Conservation (phyloP, 2,797 vertebrate species). For the Rhinogobio ventralis region DNA sequence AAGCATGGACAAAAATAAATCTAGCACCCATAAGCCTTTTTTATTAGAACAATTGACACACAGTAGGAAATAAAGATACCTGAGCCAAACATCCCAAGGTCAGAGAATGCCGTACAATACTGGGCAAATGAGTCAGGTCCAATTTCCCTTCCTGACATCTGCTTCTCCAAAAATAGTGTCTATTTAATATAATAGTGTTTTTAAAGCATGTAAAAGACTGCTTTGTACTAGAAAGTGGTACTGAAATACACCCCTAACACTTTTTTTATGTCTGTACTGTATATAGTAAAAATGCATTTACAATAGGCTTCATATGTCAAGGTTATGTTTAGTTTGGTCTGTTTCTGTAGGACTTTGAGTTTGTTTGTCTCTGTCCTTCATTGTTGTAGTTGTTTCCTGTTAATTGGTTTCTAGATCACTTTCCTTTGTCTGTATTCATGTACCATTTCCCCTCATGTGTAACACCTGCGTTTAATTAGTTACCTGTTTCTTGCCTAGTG, state of each 20-base stretch:
- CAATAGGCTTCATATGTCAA: background rate
- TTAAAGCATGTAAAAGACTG: background rate
- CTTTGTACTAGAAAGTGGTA: background rate
- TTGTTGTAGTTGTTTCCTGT: background rate
- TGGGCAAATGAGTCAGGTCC: background rate
- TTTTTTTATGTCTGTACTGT: background rate
- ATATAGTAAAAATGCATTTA: background rate
- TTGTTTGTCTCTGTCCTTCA: no score
- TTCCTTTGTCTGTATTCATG: no score
- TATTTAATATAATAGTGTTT: background rate
- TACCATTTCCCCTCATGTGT: no score
- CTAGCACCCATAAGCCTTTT: background rate
- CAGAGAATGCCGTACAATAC: background rate
- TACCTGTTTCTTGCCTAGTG: no score
- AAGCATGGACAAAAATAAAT: background rate
- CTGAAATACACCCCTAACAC: background rate
- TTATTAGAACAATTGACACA: background rate
- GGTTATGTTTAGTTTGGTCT: no score
- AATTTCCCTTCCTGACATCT: background rate
- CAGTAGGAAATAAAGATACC: background rate
- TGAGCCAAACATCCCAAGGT: constrained; percentile 8
- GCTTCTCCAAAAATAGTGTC: background rate
- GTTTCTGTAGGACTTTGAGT: no score
- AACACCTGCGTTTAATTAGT: no score
- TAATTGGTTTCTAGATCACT: background rate